Evolutionary conservation across 2,113 vertebrate genomes (phyloP).

Genomic region (Callaeas wilsoni): DNA sequence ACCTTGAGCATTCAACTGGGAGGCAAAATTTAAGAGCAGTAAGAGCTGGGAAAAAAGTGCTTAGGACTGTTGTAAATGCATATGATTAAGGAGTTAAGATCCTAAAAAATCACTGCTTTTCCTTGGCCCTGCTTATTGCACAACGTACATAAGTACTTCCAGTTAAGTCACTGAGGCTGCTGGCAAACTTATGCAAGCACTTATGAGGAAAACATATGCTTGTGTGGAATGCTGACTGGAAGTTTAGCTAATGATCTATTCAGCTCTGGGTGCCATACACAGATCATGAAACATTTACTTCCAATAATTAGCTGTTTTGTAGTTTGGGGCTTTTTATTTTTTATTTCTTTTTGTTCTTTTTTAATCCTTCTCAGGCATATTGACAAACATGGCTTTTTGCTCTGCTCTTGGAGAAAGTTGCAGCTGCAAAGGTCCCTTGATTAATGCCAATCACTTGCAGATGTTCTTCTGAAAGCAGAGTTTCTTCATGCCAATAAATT

Average conservation of each 20-base stretch:
- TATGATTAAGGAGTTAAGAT: neutral
- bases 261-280: neutral
- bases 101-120: neutral
- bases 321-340: neutral
- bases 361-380: conserved; percentile 30
- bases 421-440: conserved; percentile 49
- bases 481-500: conserved; percentile 39
- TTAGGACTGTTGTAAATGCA: neutral
- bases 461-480: conserved; percentile 2
- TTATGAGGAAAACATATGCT: neutral
- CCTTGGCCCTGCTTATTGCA: neutral
- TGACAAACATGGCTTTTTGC: conserved; percentile 35
- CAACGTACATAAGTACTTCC: neutral
- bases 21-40: neutral
- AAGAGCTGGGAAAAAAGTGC: neutral
- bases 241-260: conserved; percentile 39
- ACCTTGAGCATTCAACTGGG: neutral
- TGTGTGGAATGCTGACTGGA: conserved; percentile 22
- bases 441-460: conserved; percentile 5
- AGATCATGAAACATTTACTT: conserved; percentile 30
- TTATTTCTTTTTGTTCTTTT: neutral
- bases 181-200: neutral
- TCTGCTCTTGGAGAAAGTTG: neutral
- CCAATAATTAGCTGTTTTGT: conserved; percentile 37
- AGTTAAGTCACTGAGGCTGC: neutral